A percentile compares a stretch with the other conserved stretches of the same genome.
phyloP scores from a whole-genome alignment of 1,140 invertebrate species.

The Trissolcus basalis region DNA sequence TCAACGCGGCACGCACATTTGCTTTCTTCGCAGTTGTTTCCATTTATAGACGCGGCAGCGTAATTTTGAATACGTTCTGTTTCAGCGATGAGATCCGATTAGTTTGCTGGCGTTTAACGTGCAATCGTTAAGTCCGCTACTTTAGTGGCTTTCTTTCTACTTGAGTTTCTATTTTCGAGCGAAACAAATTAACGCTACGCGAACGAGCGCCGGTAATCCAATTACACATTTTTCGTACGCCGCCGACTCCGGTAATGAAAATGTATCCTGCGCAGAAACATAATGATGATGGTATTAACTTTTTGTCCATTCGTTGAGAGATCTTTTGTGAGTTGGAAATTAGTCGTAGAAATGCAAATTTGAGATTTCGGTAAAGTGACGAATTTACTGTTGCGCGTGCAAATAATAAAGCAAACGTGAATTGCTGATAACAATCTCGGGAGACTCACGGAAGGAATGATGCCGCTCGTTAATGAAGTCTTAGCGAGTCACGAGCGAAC shows the following conservation, averaged over 20 bases:
- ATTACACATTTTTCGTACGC: too few species aligned
- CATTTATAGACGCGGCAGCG: constrained; percentile 47
- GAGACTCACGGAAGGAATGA: background rate
- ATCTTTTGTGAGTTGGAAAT: too few species aligned
- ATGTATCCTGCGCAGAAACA: too few species aligned
- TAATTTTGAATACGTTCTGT: constrained; percentile 47
- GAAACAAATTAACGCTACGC: constrained; percentile 19
- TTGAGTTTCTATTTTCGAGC: constrained; percentile 35
- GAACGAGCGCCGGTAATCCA: background rate
- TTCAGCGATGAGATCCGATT: constrained; percentile 33
- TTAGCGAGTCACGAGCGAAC: constrained; percentile 2
- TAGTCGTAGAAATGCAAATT: too few species aligned
- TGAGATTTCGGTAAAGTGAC: too few species aligned
- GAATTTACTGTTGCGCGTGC: too few species aligned
- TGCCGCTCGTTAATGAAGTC: constrained; percentile 13
- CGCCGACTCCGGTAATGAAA: too few species aligned
- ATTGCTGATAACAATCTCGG: too few species aligned
- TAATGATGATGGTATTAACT: too few species aligned
- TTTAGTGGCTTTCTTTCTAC: constrained; percentile 39
- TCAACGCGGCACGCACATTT: background rate
- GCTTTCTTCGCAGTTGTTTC: constrained; percentile 40
- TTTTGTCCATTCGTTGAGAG: too few species aligned
- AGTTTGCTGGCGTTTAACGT: constrained; percentile 39
- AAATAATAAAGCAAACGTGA: too few species aligned
- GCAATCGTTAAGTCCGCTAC: constrained; percentile 38